Evolutionary conservation across 64 coral and sea anemone genomes (phyloP).

Genomic region (Platygyra sinensis): DNA sequence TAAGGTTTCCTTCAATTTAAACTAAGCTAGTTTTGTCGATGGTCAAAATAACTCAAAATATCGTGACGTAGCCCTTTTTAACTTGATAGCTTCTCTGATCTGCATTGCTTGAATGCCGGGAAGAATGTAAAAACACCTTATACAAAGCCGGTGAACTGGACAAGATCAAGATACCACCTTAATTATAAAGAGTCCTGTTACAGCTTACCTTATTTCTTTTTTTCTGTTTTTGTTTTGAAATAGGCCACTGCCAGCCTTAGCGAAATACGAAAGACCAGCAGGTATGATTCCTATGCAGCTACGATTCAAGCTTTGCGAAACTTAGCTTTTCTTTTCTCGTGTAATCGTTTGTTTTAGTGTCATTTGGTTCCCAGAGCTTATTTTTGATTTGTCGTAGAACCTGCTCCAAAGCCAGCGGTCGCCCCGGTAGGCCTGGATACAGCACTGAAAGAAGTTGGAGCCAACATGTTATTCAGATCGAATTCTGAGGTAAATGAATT

Average conservation of each 20-base stretch:
- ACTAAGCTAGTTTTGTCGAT: no score
- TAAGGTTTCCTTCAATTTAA: no score
- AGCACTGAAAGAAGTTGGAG: constrained; percentile 97
- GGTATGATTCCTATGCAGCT: not conserved
- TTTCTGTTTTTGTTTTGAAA: not conserved
- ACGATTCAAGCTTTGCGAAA: not conserved
- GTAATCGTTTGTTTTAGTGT: not conserved
- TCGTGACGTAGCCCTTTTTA: no score
- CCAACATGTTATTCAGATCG: constrained; percentile 84
- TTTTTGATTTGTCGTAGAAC: not conserved
- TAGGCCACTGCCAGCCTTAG: constrained; percentile 25
- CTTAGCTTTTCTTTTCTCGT: not conserved
- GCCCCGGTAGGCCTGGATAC: constrained; percentile 91
- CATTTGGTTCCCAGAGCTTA: not conserved
- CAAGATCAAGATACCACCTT: no score
- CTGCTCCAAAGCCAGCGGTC: constrained; percentile 60
- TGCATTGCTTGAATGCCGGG: not conserved
- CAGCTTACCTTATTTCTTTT: not conserved
- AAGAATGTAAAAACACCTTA: no score
- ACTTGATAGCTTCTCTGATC: not conserved
- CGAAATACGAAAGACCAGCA: constrained; percentile 35
- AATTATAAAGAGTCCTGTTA: not conserved
- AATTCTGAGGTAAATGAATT: constrained; percentile 88
- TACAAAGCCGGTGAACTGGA: no score
- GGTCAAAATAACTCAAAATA: no score